Evolutionary conservation across 2,113 vertebrate species (phyloP).

Genomic region (Cathartes aura): DNA sequence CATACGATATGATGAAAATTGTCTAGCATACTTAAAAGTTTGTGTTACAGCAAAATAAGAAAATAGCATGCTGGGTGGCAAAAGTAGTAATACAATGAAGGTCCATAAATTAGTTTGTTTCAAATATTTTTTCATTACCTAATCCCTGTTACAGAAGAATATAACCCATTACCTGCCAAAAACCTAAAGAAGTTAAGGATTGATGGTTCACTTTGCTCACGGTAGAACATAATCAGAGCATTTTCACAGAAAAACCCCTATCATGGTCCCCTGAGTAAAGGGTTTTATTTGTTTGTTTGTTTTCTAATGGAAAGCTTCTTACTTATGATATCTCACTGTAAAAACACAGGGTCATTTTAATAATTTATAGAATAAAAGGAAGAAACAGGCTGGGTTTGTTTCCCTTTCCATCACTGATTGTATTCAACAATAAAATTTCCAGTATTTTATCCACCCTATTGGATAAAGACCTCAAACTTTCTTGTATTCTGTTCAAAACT

Average conservation of each 20-base stretch:
- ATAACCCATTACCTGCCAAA: neutral
- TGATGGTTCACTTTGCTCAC: neutral
- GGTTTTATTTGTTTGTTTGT: neutral
- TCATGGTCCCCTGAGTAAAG: neutral
- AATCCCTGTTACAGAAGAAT: neutral
- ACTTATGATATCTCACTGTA: neutral
- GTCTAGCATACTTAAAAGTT: neutral
- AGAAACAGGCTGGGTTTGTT: neutral
- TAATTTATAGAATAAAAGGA: neutral
- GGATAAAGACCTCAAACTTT: neutral
- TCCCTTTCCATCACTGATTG: neutral
- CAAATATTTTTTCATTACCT: neutral
- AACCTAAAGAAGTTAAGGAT: neutral
- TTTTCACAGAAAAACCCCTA: fast-evolving
- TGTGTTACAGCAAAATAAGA: neutral
- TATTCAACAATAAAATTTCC: neutral
- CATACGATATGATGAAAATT: neutral
- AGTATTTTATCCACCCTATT: neutral
- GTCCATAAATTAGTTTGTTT: neutral
- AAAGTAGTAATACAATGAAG: neutral
- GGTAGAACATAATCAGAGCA: neutral
- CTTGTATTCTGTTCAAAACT: neutral
- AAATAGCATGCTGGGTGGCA: fast-evolving
- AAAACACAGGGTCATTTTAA: neutral
- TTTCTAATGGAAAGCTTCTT: neutral